Evolutionary conservation across 2,797 vertebrate genomes (phyloP).

Genomic region (Amblyraja radiata): DNA sequence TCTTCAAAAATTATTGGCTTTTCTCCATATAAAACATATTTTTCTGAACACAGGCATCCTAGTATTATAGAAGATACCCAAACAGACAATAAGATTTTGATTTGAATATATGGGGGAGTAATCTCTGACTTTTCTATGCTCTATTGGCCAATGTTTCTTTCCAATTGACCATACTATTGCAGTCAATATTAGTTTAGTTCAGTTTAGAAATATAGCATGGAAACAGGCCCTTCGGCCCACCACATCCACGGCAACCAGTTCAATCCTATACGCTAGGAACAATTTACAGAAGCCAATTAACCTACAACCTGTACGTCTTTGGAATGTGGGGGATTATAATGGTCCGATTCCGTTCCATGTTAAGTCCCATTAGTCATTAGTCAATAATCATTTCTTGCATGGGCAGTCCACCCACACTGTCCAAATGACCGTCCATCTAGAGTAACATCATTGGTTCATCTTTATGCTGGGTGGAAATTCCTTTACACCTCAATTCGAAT

Average conservation of each 20-base stretch:
- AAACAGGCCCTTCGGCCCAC: no score
- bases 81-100: background rate
- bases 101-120: background rate
- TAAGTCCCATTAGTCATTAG: background rate
- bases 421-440: background rate
- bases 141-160: background rate
- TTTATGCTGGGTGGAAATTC: background rate
- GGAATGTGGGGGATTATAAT: background rate
- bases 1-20: background rate
- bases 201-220: no score
- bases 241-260: no score
- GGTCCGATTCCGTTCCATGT: no score
- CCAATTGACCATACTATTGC: background rate
- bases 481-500: background rate
- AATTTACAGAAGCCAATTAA: no score
- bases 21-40: background rate
- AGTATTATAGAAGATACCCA: background rate
- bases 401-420: background rate
- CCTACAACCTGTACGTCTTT: no score
- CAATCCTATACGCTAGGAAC: no score
- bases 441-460: background rate
- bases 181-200: background rate
- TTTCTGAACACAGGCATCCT: background rate
- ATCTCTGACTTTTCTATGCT: background rate
- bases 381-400: background rate